Evolutionary conservation across 2,888 invertebrate genomes (phyloP).

Genomic region (Zhuqinia jingwanae): DNA sequence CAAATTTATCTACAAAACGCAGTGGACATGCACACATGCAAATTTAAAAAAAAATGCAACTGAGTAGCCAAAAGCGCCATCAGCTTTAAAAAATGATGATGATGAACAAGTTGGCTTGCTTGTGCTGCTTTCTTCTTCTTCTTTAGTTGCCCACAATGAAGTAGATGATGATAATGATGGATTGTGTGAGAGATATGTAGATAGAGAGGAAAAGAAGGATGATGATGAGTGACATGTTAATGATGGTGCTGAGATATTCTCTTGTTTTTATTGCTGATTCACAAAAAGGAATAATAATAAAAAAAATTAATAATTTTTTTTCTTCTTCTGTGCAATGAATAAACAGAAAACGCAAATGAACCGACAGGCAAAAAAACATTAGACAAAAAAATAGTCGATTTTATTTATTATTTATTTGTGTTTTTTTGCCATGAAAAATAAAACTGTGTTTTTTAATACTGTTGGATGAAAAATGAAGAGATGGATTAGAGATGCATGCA

Average conservation of each 20-base stretch:
- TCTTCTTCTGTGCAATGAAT: neutral
- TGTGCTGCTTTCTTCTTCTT: neutral
- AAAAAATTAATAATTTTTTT: neutral
- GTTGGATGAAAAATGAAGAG: too few relatives aligned
- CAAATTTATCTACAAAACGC: neutral
- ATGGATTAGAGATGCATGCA: too few relatives aligned
- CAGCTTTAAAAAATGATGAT: neutral
- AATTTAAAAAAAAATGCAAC: conserved; percentile 18
- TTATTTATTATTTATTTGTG: neutral
- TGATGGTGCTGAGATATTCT: conserved; percentile 61
- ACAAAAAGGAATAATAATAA: conserved; percentile 20
- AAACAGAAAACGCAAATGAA: neutral
- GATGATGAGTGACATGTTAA: conserved; percentile 74
- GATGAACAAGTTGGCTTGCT: neutral
- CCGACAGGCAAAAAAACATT: conserved; percentile 1
- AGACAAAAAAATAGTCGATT: neutral
- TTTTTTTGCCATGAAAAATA: neutral
- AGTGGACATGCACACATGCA: neutral
- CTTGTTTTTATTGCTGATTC: conserved; percentile 55
- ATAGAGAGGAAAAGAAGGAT: too few relatives aligned
- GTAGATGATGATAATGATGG: conserved; percentile 21
- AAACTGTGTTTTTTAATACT: too few relatives aligned
- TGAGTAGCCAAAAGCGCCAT: conserved; percentile 32
- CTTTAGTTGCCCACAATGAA: neutral
- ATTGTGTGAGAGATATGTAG: too few relatives aligned